Evolutionary conservation across 2,113 vertebrate species (phyloP).

Genomic region (Callipepla squamata): DNA sequence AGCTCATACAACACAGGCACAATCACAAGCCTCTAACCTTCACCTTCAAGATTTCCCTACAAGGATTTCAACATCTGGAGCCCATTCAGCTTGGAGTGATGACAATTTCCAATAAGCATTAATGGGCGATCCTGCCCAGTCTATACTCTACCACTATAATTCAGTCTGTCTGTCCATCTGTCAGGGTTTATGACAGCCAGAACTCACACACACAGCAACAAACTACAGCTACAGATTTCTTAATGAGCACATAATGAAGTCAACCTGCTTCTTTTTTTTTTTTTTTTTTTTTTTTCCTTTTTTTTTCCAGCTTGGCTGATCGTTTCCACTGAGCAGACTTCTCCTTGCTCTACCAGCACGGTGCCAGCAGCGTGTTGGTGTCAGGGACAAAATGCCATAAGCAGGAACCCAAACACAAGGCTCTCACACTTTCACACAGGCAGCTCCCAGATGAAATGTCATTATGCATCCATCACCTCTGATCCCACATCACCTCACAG

Average conservation of each 20-base stretch:
- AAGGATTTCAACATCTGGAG: constrained; percentile 79
- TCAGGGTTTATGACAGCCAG: constrained; percentile 72
- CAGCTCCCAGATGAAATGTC: not conserved
- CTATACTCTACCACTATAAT: constrained; percentile 64
- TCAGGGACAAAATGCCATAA: not conserved
- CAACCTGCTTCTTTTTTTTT: constrained; percentile 43
- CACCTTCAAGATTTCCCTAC: constrained; percentile 55
- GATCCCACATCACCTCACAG: not conserved
- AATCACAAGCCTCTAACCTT: constrained; percentile 56
- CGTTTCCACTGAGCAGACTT: not conserved
- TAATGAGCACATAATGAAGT: constrained; percentile 63
- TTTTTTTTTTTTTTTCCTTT: constrained; percentile 15
- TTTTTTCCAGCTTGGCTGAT: constrained; percentile 16
- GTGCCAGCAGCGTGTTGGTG: not conserved
- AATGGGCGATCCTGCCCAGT: constrained; percentile 76
- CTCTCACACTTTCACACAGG: rapidly evolving
- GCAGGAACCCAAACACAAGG: not conserved
- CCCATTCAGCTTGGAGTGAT: constrained; percentile 77
- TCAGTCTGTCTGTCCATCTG: constrained; percentile 77
- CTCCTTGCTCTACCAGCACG: not conserved
- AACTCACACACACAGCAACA: constrained; percentile 58
- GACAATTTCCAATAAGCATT: constrained; percentile 83
- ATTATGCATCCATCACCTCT: not conserved
- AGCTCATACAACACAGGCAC: constrained; percentile 38
- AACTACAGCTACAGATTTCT: constrained; percentile 62